Evolutionary conservation across 2,113 vertebrate genomes (phyloP).

Genomic region (Piaya cayana): DNA sequence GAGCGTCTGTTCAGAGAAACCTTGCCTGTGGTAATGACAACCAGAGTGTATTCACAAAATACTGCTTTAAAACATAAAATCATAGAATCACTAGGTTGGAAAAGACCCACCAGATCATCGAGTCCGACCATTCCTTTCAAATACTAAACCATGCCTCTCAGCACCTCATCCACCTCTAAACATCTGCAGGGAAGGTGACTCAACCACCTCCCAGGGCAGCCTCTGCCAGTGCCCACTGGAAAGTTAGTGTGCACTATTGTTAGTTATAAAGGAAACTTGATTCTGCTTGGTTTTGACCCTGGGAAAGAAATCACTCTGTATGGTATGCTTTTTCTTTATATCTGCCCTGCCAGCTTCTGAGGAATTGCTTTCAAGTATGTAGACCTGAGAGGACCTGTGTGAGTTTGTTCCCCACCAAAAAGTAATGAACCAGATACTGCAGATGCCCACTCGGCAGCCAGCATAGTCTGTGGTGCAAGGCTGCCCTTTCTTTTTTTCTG

Average conservation of each 20-base stretch:
- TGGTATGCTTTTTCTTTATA: not conserved
- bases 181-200: too few species aligned
- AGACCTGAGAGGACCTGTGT: not conserved
- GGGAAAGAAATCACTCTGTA: not conserved
- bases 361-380: not conserved
- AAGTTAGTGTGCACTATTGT: conserved; percentile 16
- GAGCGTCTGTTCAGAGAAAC: conserved; percentile 29
- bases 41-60: not conserved
- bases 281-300: not conserved
- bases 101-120: too few species aligned
- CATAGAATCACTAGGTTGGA: too few species aligned
- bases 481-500: not conserved
- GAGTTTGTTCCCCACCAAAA: not conserved
- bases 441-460: not conserved
- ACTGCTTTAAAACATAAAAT: not conserved
- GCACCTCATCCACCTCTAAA: too few species aligned
- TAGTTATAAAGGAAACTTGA: not conserved
- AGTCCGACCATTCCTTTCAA: too few species aligned
- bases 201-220: too few species aligned
- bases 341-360: not conserved
- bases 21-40: conserved; percentile 12
- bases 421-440: not conserved
- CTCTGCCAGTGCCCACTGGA: too few species aligned
- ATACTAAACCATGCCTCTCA: too few species aligned
- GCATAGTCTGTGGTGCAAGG: not conserved